A percentile compares a stretch with the other conserved stretches of the same genome.
Conservation (phyloP, 2,888 invertebrate genomes). For the Bombyx huttoni region DNA sequence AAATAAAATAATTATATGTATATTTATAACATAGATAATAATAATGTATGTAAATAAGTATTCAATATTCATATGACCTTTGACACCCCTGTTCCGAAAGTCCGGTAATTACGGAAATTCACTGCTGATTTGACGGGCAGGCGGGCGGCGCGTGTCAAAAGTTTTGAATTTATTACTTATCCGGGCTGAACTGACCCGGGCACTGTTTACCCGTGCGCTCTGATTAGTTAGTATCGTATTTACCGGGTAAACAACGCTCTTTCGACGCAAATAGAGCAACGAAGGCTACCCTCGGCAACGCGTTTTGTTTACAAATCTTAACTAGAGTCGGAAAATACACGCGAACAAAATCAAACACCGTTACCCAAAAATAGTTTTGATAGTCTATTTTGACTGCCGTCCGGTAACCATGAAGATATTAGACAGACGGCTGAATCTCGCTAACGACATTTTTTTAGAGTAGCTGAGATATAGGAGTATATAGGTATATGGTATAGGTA, state of each 20-base stretch:
- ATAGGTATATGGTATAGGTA: no score
- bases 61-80: not conserved
- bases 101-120: constrained; percentile 8
- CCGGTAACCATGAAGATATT: no score
- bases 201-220: not conserved
- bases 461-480: no score
- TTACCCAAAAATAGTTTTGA: no score
- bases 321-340: no score
- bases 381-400: no score
- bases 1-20: not conserved
- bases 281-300: no score
- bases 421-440: no score
- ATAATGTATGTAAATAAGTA: not conserved
- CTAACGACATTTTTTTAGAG: no score
- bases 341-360: no score
- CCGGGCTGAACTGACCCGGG: constrained; percentile 5
- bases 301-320: no score
- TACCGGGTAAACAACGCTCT: not conserved
- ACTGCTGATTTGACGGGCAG: constrained; percentile 8
- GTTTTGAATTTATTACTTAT: constrained; percentile 7
- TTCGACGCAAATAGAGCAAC: not conserved
- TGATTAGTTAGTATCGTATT: constrained; percentile 1
- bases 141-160: constrained; percentile 5
- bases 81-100: constrained; percentile 1
- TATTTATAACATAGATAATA: not conserved